A percentile compares a stretch with the other conserved stretches of the same genome.
phyloP scores from a whole-genome alignment of 2,888 invertebrate species.

The Drosophila niveifrons region DNA sequence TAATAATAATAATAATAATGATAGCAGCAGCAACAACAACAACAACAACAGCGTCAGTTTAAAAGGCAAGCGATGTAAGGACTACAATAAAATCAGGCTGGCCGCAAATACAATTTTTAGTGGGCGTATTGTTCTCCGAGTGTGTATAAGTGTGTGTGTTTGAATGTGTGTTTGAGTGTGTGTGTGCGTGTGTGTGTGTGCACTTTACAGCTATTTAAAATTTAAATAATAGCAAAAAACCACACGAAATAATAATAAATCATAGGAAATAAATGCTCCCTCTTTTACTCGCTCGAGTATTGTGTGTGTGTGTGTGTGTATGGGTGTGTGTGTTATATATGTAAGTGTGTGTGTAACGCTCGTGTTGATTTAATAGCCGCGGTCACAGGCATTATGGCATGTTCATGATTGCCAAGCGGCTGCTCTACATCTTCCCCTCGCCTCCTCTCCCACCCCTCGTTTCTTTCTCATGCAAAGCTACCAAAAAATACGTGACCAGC shows the following conservation, averaged over 20 bases:
- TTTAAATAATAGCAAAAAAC: conserved; percentile 80
- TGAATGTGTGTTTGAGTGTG: conserved; percentile 20
- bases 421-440: background rate
- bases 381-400: conserved; percentile 80
- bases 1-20: conserved; percentile 45
- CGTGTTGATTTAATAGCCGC: conserved; percentile 79
- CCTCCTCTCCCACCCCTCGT: background rate
- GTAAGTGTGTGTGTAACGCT: conserved; percentile 55
- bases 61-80: conserved; percentile 68
- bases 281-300: conserved; percentile 16
- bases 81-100: conserved; percentile 60
- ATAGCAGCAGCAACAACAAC: conserved; percentile 28
- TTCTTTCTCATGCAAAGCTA: background rate
- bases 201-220: conserved; percentile 80
- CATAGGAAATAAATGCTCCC: conserved; percentile 65
- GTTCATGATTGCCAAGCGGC: conserved; percentile 72
- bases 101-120: conserved; percentile 53
- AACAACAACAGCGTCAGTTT: conserved; percentile 25
- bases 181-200: conserved; percentile 34
- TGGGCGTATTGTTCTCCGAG: conserved; percentile 53
- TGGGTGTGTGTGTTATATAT: conserved; percentile 27
- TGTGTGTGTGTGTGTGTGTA: conserved; percentile 27
- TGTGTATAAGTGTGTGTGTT: conserved; percentile 9
- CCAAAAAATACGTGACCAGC: conserved; percentile 52
- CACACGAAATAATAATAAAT: conserved; percentile 80